These are phyloP conservation scores for Lacerta viridis DNA, from an alignment of 2,797 vertebrate species.

Conservation along the genomic window DNA sequence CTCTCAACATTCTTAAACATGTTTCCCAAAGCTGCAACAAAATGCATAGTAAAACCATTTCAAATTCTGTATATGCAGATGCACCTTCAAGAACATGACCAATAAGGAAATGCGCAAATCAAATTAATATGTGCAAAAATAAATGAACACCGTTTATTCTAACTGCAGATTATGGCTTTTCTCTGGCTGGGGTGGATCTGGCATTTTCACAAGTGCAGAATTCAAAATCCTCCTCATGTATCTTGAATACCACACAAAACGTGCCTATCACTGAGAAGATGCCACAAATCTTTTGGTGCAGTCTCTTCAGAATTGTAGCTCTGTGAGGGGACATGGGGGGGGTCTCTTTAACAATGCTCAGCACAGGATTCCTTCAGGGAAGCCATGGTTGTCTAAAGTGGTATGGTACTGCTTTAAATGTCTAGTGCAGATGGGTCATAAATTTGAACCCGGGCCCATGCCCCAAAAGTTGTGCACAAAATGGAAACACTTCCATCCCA, in stretches of 20 bases:
- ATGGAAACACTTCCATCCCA: not conserved
- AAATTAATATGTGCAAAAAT: not conserved
- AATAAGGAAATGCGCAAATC: not conserved
- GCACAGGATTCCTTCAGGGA: too few species aligned
- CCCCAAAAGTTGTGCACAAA: not conserved
- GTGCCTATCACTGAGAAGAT: not conserved
- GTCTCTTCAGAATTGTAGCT: too few species aligned
- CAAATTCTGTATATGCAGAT: not conserved
- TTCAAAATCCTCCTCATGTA: not conserved
- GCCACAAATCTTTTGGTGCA: too few species aligned
- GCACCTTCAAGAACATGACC: not conserved
- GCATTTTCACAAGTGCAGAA: not conserved
- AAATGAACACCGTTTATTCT: not conserved
- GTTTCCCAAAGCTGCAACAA: not conserved
- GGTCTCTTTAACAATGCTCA: too few species aligned
- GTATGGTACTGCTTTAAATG: too few species aligned
- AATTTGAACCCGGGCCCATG: not conserved
- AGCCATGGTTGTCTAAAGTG: too few species aligned
- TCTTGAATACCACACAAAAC: not conserved
- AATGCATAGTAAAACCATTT: not conserved
- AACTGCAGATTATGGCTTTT: not conserved
- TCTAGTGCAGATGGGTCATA: too few species aligned
- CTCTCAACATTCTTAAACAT: not conserved
- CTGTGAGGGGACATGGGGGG: too few species aligned
- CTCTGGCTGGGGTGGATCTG: not conserved